phyloP scores from a whole-genome alignment of 2,113 vertebrate genomes.

The Oreochromis niloticus region DNA sequence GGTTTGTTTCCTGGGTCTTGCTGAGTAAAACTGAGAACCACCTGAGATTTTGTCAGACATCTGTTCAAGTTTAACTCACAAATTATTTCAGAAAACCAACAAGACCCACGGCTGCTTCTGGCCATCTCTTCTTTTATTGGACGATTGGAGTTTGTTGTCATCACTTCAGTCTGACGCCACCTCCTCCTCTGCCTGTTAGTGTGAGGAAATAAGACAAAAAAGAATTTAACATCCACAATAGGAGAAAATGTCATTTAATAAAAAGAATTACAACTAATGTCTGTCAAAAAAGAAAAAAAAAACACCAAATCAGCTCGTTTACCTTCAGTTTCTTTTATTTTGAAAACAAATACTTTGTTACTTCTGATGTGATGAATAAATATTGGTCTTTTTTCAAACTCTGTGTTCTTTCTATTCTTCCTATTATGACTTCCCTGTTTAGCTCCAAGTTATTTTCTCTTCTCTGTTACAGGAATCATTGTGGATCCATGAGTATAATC shows the following conservation, averaged over 20 bases:
- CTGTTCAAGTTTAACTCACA: background rate
- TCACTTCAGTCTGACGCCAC: background rate
- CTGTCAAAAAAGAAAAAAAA: conserved; percentile 24
- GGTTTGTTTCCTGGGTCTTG: background rate
- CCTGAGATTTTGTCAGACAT: background rate
- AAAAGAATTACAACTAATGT: background rate
- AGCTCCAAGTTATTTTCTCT: background rate
- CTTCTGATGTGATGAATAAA: conserved; percentile 73
- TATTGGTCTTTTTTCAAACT: conserved; percentile 47
- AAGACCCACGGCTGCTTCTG: conserved; percentile 16
- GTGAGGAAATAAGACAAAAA: background rate
- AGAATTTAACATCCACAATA: background rate
- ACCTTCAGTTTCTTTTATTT: conserved; percentile 47
- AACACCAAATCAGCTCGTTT: conserved; percentile 3
- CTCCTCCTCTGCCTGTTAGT: background rate
- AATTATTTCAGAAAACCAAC: background rate
- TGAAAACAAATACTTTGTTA: conserved; percentile 65
- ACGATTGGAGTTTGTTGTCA: conserved; percentile 21
- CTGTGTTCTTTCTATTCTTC: accelerated
- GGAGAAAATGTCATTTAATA: conserved; percentile 4
- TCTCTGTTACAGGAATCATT: background rate
- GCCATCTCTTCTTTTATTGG: conserved; percentile 4
- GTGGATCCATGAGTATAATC: accelerated
- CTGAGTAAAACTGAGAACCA: background rate
- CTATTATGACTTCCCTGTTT: background rate